Conservation (phyloP, 2,888 invertebrate species). For the Adelphocoris suturalis region DNA sequence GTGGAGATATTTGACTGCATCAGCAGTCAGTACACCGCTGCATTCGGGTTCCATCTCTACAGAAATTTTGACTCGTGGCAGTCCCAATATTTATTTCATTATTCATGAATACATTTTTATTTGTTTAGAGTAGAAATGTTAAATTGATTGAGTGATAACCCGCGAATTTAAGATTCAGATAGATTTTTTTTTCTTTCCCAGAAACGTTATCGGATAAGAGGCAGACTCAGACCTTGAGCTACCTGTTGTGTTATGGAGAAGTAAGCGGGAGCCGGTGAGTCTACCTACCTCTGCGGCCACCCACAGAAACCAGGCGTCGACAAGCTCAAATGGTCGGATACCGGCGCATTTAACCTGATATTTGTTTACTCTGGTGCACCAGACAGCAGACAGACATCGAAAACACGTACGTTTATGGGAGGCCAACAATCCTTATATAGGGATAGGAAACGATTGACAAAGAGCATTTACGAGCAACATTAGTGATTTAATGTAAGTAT, state of each 20-base stretch:
- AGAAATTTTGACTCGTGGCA: too few species aligned
- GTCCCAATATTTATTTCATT: too few species aligned
- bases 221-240: background rate
- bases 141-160: too few species aligned
- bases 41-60: too few species aligned
- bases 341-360: background rate
- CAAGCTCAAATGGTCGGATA: background rate
- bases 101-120: too few species aligned
- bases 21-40: too few species aligned
- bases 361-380: constrained; percentile 1
- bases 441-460: background rate
- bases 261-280: background rate
- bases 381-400: constrained; percentile 37
- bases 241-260: constrained; percentile 13
- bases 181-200: too few species aligned
- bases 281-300: constrained; percentile 25
- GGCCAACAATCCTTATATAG: background rate
- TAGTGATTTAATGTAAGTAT: background rate
- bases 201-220: too few species aligned
- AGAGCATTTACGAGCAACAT: background rate
- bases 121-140: too few species aligned
- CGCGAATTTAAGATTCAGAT: too few species aligned
- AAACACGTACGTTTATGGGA: background rate
- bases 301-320: constrained; percentile 30
- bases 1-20: too few species aligned